Conservation (phyloP, 2,888 invertebrate genomes). For the Sinodicranocentrus sp. region DNA sequence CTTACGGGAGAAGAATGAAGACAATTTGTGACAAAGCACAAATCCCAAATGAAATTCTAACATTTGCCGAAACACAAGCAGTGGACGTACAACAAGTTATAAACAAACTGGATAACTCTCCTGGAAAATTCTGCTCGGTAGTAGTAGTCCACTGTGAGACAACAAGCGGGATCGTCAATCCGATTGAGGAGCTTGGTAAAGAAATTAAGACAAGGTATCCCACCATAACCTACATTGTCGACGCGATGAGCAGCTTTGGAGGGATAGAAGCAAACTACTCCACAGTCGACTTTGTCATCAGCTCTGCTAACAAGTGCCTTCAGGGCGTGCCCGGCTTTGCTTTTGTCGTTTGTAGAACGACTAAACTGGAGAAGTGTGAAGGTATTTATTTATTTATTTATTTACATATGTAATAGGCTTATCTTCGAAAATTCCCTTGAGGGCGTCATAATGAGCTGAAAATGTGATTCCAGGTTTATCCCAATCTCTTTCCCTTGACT, state of each 20-base stretch:
- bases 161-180: slow-evolving; percentile 79
- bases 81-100: slow-evolving; percentile 77
- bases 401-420: too few species aligned
- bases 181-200: slow-evolving; percentile 78
- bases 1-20: slow-evolving; percentile 79
- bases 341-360: slow-evolving; percentile 78
- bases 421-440: too few species aligned
- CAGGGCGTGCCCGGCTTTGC: slow-evolving; percentile 79
- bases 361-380: slow-evolving; percentile 78
- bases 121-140: slow-evolving; percentile 78
- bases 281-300: slow-evolving; percentile 79
- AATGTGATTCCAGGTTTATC: slow-evolving; percentile 77
- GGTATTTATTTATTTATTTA: too few species aligned
- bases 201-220: slow-evolving; percentile 78
- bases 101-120: slow-evolving; percentile 76
- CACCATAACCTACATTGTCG: slow-evolving; percentile 78
- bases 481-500: slow-evolving; percentile 79
- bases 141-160: slow-evolving; percentile 80
- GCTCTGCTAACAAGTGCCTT: slow-evolving; percentile 80
- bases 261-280: slow-evolving; percentile 79
- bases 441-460: too few species aligned
- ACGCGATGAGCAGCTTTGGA: slow-evolving; percentile 81
- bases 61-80: slow-evolving; percentile 78
- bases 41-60: slow-evolving; percentile 77
- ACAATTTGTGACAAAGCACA: slow-evolving; percentile 78